Evolutionary conservation across 1,140 invertebrate genomes (phyloP).

Genomic region (Zophobas atratus): DNA sequence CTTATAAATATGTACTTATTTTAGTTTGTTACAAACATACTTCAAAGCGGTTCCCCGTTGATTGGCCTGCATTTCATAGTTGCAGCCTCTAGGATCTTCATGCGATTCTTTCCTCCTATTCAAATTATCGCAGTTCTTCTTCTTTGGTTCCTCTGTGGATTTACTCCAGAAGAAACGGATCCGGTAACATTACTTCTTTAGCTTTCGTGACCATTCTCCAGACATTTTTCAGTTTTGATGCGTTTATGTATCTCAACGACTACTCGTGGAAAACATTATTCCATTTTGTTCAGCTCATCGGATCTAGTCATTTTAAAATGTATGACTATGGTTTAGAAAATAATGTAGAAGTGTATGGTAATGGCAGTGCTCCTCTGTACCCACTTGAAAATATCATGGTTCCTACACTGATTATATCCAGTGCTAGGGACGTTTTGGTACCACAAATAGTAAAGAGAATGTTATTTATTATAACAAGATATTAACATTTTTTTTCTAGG

Average conservation of each 20-base stretch:
- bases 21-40: neutral
- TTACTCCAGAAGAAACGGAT: neutral
- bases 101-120: neutral
- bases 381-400: slow-evolving; percentile 4
- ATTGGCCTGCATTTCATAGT: neutral
- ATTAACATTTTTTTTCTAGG: neutral
- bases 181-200: neutral
- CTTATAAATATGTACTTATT: too few species aligned
- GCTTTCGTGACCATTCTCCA: neutral
- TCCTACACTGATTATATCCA: neutral
- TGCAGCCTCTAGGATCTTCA: neutral
- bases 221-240: slow-evolving; percentile 1
- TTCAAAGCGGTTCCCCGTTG: neutral
- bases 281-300: slow-evolving; percentile 2
- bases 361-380: neutral
- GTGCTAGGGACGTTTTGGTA: neutral
- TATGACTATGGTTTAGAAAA: slow-evolving; percentile 23
- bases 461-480: neutral
- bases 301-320: neutral
- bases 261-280: slow-evolving; percentile 18
- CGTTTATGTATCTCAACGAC: neutral
- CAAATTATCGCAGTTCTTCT: neutral
- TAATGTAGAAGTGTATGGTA: slow-evolving; percentile 15
- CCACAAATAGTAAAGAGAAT: neutral
- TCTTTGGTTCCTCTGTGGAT: neutral